phyloP scores from a whole-genome alignment of 2,797 vertebrate species.

The Thunnus albacares region DNA sequence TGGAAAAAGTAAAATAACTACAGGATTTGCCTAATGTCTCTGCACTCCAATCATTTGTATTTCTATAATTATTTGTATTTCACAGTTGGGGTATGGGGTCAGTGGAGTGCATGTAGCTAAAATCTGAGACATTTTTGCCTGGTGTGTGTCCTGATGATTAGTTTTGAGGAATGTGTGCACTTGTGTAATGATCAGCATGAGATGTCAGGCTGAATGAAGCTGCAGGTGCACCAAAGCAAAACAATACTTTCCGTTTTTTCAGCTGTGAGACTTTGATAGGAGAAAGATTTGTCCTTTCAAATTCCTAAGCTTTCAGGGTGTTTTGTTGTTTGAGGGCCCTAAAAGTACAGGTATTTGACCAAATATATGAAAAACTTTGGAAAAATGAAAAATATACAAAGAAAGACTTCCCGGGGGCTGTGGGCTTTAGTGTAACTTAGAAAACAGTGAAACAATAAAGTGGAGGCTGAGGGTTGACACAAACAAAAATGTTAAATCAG shows the following conservation, averaged over 20 bases:
- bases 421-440: neutral
- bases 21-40: neutral
- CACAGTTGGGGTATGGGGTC: neutral
- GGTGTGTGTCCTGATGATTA: conserved; percentile 47
- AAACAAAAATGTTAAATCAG: neutral
- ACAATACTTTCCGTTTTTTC: conserved; percentile 64
- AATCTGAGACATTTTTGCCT: conserved; percentile 13
- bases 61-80: neutral
- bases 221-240: conserved; percentile 71
- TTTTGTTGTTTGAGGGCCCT: conserved; percentile 13
- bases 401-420: neutral
- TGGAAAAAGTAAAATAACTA: neutral
- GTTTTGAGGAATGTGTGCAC: conserved; percentile 69
- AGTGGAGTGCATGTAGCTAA: neutral
- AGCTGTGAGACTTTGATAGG: conserved; percentile 56
- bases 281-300: conserved; percentile 21
- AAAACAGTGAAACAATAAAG: neutral
- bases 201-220: conserved; percentile 72
- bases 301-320: neutral
- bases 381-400: neutral
- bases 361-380: conserved; percentile 5
- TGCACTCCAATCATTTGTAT: neutral
- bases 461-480: neutral
- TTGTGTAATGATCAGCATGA: conserved; percentile 78
- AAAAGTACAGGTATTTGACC: conserved; percentile 15